These are phyloP conservation scores for Zygaena filipendulae DNA, from an alignment of 2,888 invertebrate genomes.

Conservation along the genomic window DNA sequence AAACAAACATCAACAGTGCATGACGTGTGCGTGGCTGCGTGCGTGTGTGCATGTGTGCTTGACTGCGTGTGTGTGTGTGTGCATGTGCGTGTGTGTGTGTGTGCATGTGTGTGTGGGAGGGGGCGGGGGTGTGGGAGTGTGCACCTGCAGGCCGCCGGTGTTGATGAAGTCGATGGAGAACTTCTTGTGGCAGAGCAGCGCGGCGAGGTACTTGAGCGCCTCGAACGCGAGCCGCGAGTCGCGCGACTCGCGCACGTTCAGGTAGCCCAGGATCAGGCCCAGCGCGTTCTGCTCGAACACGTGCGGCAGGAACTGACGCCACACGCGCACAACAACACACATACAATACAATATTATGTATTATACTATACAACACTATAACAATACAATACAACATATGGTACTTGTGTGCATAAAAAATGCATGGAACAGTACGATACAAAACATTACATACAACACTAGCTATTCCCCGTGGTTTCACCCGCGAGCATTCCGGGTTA, in stretches of 20 bases:
- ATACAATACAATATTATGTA: too few relatives aligned
- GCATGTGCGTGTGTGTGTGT: neutral
- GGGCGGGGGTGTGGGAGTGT: neutral
- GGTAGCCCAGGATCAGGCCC: slow-evolving; percentile 89
- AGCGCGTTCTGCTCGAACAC: slow-evolving; percentile 95
- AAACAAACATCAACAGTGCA: too few relatives aligned
- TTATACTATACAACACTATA: too few relatives aligned
- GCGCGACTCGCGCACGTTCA: slow-evolving; percentile 87
- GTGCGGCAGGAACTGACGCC: slow-evolving; percentile 87
- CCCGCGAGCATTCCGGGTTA: slow-evolving; percentile 4
- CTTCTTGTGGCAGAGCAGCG: slow-evolving; percentile 96
- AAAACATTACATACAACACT: neutral
- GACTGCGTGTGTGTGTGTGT: neutral
- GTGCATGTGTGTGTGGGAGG: too few relatives aligned
- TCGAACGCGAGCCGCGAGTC: slow-evolving; percentile 96
- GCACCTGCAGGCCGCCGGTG: slow-evolving; percentile 83
- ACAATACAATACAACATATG: too few relatives aligned
- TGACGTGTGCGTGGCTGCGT: neutral
- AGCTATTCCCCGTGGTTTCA: too few relatives aligned
- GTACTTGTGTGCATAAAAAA: too few relatives aligned
- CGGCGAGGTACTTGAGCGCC: slow-evolving; percentile 93
- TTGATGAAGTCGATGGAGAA: slow-evolving; percentile 96
- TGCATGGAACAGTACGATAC: neutral
- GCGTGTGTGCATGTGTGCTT: neutral
- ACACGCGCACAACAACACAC: too few relatives aligned